Evolutionary conservation across 2,113 vertebrate genomes (phyloP).

Genomic region (Egretta garzetta): DNA sequence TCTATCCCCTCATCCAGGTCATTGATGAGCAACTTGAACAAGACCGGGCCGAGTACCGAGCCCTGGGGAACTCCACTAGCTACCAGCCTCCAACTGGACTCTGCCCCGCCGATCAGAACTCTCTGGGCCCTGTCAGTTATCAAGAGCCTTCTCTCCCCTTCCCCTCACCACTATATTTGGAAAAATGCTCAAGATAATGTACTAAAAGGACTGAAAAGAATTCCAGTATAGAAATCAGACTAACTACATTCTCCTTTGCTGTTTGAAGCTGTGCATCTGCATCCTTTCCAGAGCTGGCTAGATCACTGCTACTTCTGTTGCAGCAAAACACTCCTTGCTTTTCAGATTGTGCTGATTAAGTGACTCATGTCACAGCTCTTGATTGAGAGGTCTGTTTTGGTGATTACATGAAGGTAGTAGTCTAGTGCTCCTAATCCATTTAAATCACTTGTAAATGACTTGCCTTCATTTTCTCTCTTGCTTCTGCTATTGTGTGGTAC

Average conservation of each 20-base stretch:
- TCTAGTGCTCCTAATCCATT: not conserved
- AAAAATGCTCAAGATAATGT: not conserved
- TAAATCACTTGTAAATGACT: conserved; percentile 34
- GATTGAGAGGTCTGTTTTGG: conserved; percentile 7
- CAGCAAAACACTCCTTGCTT: not conserved
- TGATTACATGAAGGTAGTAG: not conserved
- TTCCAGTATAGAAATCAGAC: not conserved
- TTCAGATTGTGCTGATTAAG: not conserved
- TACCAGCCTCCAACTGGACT: no score
- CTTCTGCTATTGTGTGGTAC: not conserved
- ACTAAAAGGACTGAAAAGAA: not conserved
- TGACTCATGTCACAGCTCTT: not conserved
- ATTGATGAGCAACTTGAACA: no score
- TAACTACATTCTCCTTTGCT: not conserved
- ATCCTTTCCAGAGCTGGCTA: not conserved
- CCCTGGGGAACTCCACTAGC: no score
- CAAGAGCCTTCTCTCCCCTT: not conserved
- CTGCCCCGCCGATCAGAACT: no score
- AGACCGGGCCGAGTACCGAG: no score
- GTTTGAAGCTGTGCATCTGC: not conserved
- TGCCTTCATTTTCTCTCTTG: not conserved
- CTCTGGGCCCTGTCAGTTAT: no score
- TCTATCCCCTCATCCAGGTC: no score
- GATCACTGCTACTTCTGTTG: not conserved
- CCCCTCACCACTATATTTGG: not conserved